phyloP scores from a whole-genome alignment of 2,797 vertebrate species.

The Arnoldichthys spilopterus region DNA sequence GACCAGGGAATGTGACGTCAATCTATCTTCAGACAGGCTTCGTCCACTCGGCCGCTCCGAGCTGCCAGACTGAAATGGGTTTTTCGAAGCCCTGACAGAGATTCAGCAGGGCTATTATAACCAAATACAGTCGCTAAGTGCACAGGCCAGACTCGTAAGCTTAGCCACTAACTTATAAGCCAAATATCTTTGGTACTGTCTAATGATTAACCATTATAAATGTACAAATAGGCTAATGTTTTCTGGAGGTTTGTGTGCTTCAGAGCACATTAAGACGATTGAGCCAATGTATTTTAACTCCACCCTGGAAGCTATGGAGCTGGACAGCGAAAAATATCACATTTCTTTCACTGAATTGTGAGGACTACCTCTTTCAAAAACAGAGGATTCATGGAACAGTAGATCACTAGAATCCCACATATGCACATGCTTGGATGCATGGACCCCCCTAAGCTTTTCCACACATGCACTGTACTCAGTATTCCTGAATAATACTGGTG shows the following conservation, averaged over 20 bases:
- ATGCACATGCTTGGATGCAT: conserved; percentile 1
- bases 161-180: conserved; percentile 7
- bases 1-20: conserved; percentile 16
- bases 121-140: not conserved
- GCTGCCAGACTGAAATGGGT: conserved; percentile 8
- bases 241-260: not conserved
- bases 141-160: not conserved
- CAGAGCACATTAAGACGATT: not conserved
- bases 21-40: not conserved
- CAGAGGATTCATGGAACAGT: conserved; percentile 39
- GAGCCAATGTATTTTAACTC: not conserved
- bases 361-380: conserved; percentile 47
- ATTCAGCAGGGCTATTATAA: conserved; percentile 3
- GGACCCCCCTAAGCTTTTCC: not conserved
- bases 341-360: conserved; percentile 28
- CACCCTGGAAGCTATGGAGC: not conserved
- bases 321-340: not conserved
- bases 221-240: no score
- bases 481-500: no score
- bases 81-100: not conserved
- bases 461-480: not conserved
- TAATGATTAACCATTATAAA: not conserved
- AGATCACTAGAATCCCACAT: conserved; percentile 31
- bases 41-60: conserved; percentile 1
- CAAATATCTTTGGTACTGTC: conserved; percentile 1